Evolutionary conservation across 2,888 invertebrate species (phyloP), one percentile per base, ranked within the genome.

Genomic region (Andrena bicolor): DNA sequence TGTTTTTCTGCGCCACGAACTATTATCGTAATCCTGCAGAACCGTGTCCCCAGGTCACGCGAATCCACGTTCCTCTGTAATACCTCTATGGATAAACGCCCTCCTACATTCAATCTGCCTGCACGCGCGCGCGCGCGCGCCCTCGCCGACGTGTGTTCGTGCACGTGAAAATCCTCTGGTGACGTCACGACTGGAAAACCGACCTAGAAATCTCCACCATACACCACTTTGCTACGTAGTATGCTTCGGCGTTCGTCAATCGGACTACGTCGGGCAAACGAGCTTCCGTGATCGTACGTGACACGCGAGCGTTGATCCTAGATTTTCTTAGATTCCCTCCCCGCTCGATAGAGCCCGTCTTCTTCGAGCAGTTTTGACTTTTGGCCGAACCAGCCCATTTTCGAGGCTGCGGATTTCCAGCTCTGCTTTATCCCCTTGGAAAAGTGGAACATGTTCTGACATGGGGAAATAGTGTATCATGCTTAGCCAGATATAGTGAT

Each of bases 191-290:
- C 78, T 56, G 71, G 71, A 30, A 65, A 82, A 74, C 66, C 72
- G 72, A 79, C 83, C 82, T 69, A 76, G 71, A 76, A 80, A 83
- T 75, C 80, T 80, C 80, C 78, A 76, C 48, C 51, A 41, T 20
- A 23, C 76, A 8, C 26, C 69, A 3, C 26, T 16, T 35, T 10
- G 10, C 30, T n/a, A 20, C 66, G 32, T 58, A 66, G 66, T 61
- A 41, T 74, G 65, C 63, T 74, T 48, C 75, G 35, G 66, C 35
- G 20, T 49, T 58, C 63, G 69, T 69, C 77, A 49, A 79, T 76
- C 41, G 75, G 20, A 66, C 51, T 73, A 30, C 65, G 49, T 2
- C 26, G 28, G n/a, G 41, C 49, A 13, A 16, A 58, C 48, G 20
- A 23, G 49, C 16, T 20, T 60, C 28, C 32, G 58, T 20, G 58